These are phyloP conservation scores for Odontomachus brunneus DNA, from an alignment of 1,140 invertebrate species.

Conservation along the genomic window DNA sequence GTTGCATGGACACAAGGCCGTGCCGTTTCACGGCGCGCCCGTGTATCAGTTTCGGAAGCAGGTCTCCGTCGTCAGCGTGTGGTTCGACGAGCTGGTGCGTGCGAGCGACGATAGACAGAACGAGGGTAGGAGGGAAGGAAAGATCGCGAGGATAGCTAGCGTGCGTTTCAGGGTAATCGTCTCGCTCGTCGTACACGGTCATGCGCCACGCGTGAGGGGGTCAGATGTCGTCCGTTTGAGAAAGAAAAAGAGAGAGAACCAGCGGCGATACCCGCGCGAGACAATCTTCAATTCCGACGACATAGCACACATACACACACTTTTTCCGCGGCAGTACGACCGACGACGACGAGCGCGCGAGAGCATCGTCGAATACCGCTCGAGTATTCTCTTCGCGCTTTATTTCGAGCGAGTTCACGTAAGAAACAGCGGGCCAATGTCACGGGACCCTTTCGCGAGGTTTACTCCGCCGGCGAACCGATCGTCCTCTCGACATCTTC, in stretches of 20 bases:
- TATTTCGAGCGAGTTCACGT: constrained; percentile 30
- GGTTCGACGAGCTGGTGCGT: constrained; percentile 21
- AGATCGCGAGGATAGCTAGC: neutral
- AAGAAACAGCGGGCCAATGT: constrained; percentile 72
- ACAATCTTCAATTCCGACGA: constrained; percentile 55
- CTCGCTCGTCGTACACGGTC: constrained; percentile 31
- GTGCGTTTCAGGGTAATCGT: neutral
- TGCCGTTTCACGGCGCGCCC: constrained; percentile 36
- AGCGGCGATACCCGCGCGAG: constrained; percentile 32
- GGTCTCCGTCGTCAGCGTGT: constrained; percentile 19
- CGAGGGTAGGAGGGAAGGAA: neutral
- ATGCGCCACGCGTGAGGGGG: neutral
- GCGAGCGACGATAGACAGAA: too few relatives aligned
- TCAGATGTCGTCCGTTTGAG: too few relatives aligned
- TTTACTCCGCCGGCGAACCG: constrained; percentile 64
- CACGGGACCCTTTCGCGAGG: constrained; percentile 77
- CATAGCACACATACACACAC: neutral
- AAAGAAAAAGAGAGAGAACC: constrained; percentile 21
- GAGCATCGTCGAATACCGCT: constrained; percentile 46
- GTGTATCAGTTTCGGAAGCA: constrained; percentile 22
- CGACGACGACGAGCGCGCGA: constrained; percentile 11
- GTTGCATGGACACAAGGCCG: constrained; percentile 43
- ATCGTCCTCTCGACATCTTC: constrained; percentile 17
- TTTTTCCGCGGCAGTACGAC: constrained; percentile 30
- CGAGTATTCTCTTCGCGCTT: constrained; percentile 10